Conservation (phyloP, 2,888 invertebrate species). For the Noctua fimbriata region DNA sequence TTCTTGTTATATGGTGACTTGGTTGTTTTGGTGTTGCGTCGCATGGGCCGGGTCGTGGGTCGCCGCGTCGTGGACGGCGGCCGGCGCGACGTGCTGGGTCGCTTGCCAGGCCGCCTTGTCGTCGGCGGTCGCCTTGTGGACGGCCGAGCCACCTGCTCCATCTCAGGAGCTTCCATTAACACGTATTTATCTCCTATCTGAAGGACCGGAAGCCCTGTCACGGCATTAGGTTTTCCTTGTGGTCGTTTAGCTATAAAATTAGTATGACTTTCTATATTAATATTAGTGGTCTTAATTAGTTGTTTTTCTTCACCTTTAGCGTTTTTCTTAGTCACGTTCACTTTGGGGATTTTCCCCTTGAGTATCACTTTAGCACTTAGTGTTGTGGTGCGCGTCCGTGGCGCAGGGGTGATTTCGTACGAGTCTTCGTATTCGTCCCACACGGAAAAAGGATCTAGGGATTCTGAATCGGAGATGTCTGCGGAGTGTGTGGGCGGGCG, state of each 20-base stretch:
- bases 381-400: slow-evolving; percentile 73
- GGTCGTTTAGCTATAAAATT: slow-evolving; percentile 84
- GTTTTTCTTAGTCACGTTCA: slow-evolving; percentile 82
- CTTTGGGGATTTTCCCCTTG: slow-evolving; percentile 79
- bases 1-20: slow-evolving; percentile 75
- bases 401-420: slow-evolving; percentile 76
- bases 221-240: slow-evolving; percentile 65
- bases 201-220: slow-evolving; percentile 68
- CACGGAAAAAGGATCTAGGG: slow-evolving; percentile 80
- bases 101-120: slow-evolving; percentile 70
- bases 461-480: slow-evolving; percentile 78
- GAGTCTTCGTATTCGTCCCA: slow-evolving; percentile 86
- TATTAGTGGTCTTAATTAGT: slow-evolving; percentile 84
- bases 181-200: slow-evolving; percentile 76
- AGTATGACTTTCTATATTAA: slow-evolving; percentile 87
- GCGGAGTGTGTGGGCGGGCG: slow-evolving; percentile 73
- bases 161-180: slow-evolving; percentile 73
- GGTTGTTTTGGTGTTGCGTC: slow-evolving; percentile 78
- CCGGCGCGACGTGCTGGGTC: slow-evolving; percentile 64
- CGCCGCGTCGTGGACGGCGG: slow-evolving; percentile 67
- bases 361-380: slow-evolving; percentile 83
- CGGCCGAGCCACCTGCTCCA: slow-evolving; percentile 59
- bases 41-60: slow-evolving; percentile 65
- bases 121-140: slow-evolving; percentile 70
- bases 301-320: slow-evolving; percentile 79